Evolutionary conservation across 1,140 invertebrate species (phyloP), one percentile per base, ranked within the genome.

Genomic region (Pseudomyrmex pallidus): DNA sequence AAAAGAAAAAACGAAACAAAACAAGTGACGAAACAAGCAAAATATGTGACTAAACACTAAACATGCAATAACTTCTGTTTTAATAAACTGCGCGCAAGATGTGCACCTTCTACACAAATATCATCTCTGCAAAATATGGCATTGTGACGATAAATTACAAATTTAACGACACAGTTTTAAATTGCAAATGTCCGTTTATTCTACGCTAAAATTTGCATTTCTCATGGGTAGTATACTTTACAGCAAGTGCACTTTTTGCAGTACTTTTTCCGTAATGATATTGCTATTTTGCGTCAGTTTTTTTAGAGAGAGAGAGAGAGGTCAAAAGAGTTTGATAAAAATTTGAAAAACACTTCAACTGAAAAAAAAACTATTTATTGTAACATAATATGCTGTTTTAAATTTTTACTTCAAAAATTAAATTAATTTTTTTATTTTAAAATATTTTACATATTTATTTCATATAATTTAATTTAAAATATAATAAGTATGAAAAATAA

Each of bases 191-290:
- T 50, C 54, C 22, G 66, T 61, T 72, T 35, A 80, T 80, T 72
- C 72, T 80, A 72, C 15, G 54, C 46, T 70, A 80, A 72, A 80
- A 80, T 80, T 80, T 80, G 76, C 66, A 80, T 80, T 25, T n/a
- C 44, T 80, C 66, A 50, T 50, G 66, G n/a, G 20, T 59, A 15
- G 54, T 50, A 50, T 25, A 61, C 10, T 35, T 72, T 50, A 12
- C 15, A 50, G 52, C 35, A 56, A 48, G 15, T 22, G 15, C 20
- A 48, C 7, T n/a, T 56, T 54, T 20, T 50, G 66, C 44, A 72
- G 54, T 7, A 46, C 46, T 72, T 17, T 80, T 25, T 50, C 56
- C 22, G 20, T 48, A 70, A 59, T 78, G 52, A 78, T 68, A 68
- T 70, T 78, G 52, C 54, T 10, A 68, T 35, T 64, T 70, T 54